These are phyloP conservation scores for Epinephelus moara DNA, from an alignment of 2,113 vertebrate genomes.

Conservation along the genomic window DNA sequence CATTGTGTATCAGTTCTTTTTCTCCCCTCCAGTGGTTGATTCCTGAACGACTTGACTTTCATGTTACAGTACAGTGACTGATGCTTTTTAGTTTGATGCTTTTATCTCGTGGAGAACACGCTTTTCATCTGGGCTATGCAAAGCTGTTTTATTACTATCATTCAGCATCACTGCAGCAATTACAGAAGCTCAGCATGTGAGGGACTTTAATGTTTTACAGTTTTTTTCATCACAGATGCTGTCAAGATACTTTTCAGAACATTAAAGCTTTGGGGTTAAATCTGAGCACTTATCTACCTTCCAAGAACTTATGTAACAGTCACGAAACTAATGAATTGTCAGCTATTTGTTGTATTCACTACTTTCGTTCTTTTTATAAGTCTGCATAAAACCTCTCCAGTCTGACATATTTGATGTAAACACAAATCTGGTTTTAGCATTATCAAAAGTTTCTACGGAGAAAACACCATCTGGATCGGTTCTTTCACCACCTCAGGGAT, in stretches of 20 bases:
- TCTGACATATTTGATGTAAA: conserved; percentile 16
- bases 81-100: conserved; percentile 49
- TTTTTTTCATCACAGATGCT: conserved; percentile 24
- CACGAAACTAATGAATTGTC: conserved; percentile 2
- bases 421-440: neutral
- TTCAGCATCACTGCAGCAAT: conserved; percentile 55
- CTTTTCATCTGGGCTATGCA: conserved; percentile 60
- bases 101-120: conserved; percentile 40
- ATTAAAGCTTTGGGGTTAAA: conserved; percentile 47
- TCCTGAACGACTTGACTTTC: conserved; percentile 59
- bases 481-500: neutral
- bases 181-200: conserved; percentile 22
- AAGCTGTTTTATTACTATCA: conserved; percentile 49
- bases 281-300: conserved; percentile 29
- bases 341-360: neutral
- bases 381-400: neutral
- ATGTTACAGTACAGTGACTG: conserved; percentile 44
- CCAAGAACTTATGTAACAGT: conserved; percentile 1
- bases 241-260: conserved; percentile 28
- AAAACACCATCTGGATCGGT: neutral
- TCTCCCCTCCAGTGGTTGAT: conserved; percentile 32
- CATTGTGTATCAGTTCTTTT: conserved; percentile 33
- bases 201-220: conserved; percentile 51
- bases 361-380: neutral
- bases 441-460: neutral